Conservation (phyloP, 2,797 vertebrate genomes). For the Phoebastria nigripes region DNA sequence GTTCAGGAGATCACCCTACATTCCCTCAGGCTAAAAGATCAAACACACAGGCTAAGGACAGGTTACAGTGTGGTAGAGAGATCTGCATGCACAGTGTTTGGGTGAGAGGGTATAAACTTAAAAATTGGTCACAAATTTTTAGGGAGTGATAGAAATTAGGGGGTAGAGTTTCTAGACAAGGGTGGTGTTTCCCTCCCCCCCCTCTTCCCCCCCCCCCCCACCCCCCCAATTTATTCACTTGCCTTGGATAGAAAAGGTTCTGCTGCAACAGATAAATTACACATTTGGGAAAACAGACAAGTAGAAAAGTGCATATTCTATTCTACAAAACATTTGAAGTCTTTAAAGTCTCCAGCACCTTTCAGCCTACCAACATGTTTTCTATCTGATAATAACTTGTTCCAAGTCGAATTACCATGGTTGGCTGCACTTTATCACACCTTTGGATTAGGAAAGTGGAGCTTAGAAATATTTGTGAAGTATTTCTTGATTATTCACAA, state of each 20-base stretch:
- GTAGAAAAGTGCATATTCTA: constrained; percentile 19
- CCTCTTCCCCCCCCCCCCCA: too few relatives aligned
- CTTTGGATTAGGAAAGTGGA: constrained; percentile 74
- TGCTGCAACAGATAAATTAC: neutral
- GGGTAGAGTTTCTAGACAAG: neutral
- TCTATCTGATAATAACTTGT: constrained; percentile 73
- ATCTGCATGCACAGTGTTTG: neutral
- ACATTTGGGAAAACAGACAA: constrained; percentile 26
- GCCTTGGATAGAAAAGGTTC: neutral
- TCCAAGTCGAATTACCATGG: constrained; percentile 75
- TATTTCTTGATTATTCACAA: constrained; percentile 77
- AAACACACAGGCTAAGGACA: neutral
- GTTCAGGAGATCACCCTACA: neutral
- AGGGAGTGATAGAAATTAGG: neutral
- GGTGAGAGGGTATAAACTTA: neutral
- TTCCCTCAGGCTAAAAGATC: neutral
- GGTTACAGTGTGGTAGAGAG: neutral
- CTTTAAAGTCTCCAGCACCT: constrained; percentile 54
- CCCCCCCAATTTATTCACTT: neutral
- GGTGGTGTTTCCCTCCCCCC: neutral
- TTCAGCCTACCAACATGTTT: constrained; percentile 62
- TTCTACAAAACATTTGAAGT: constrained; percentile 42
- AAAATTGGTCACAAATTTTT: neutral
- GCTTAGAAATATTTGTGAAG: constrained; percentile 71
- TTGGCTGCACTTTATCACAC: constrained; percentile 76